These are phyloP conservation scores for Trileptium ribeirensis DNA, from an alignment of 2,888 invertebrate species.

Conservation along the genomic window DNA sequence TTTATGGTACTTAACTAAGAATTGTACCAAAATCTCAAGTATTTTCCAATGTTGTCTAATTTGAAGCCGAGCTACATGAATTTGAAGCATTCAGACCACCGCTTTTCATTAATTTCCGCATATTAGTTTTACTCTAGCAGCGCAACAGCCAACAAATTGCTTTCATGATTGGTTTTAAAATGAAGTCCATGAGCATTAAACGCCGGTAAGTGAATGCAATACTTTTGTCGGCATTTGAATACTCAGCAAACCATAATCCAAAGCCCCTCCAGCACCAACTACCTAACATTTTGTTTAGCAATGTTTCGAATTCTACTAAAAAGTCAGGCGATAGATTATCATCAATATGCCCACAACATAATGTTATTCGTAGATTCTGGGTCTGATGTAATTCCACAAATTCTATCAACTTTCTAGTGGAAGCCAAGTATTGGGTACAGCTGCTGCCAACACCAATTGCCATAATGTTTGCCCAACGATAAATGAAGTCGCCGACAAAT, in stretches of 20 bases:
- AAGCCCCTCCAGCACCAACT: neutral
- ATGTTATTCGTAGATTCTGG: neutral
- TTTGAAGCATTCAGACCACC: no score
- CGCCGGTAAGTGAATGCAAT: neutral
- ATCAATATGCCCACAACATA: slow-evolving; percentile 9
- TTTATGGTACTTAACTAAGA: no score
- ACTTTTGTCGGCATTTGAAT: neutral
- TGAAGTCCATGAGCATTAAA: neutral
- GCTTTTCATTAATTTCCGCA: no score
- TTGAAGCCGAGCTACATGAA: no score
- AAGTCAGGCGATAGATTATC: neutral
- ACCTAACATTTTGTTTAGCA: neutral
- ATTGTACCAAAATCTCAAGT: no score
- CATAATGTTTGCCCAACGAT: neutral
- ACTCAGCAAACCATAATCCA: neutral
- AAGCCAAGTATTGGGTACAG: neutral
- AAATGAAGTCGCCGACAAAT: slow-evolving; percentile 19
- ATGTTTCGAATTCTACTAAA: neutral
- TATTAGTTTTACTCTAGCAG: no score
- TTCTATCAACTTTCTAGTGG: neutral
- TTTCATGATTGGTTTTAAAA: neutral
- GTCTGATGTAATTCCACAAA: neutral
- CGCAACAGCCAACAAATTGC: neutral
- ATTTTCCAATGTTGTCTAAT: no score
- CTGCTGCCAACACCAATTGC: neutral